A percentile compares a stretch with the other conserved stretches of the same genome.
Conservation (phyloP, 2,113 vertebrate genomes). For the Tychaedon coryphoeus region DNA sequence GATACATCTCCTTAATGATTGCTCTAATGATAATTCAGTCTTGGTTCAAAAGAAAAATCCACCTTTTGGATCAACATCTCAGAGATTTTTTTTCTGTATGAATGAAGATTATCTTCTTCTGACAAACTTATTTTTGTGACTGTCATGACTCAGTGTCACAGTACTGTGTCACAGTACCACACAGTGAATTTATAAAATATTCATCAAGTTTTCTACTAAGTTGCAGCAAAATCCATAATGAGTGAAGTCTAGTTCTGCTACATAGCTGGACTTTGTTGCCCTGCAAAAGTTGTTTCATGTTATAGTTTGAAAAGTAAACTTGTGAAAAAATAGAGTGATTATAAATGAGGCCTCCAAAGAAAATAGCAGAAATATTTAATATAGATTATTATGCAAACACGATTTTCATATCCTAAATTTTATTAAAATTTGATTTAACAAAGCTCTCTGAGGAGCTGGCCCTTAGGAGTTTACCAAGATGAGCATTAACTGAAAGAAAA, state of each 20-base stretch:
- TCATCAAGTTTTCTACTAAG: neutral
- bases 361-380: conserved; percentile 69
- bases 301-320: neutral
- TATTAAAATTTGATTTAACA: conserved; percentile 74
- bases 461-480: conserved; percentile 68
- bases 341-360: conserved; percentile 52
- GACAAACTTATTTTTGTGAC: neutral
- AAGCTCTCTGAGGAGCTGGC: conserved; percentile 37
- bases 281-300: neutral
- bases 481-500: neutral
- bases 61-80: neutral
- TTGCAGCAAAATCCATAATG: neutral
- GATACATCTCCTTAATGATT: no score
- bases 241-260: neutral
- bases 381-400: conserved; percentile 72
- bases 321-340: neutral
- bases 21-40: neutral
- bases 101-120: neutral
- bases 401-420: conserved; percentile 64
- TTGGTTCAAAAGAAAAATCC: neutral
- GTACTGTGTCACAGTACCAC: neutral
- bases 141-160: neutral
- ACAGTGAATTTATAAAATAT: neutral
- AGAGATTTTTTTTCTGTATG: neutral
- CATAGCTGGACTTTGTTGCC: neutral